A percentile compares a stretch with the other conserved stretches of the same genome.
Evolutionary conservation across 2,797 vertebrate species (phyloP).

Genomic region (Bradypus variegatus): DNA sequence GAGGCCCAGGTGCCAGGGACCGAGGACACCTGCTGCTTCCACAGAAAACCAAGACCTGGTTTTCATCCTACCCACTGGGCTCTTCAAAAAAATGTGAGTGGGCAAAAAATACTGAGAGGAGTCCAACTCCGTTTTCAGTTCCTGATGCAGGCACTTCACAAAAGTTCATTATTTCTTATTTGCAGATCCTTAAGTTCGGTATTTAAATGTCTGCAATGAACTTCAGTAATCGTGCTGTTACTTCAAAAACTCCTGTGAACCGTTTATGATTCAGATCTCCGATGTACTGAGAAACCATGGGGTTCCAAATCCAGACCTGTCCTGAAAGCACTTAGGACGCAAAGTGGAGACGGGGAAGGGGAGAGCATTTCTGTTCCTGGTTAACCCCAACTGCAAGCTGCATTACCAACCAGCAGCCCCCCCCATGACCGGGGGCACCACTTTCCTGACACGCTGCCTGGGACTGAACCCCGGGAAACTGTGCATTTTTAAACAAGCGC

Average conservation of each 20-base stretch:
- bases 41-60: background rate
- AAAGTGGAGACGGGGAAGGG: background rate
- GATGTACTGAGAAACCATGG: background rate
- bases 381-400: background rate
- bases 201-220: no score
- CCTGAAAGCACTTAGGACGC: background rate
- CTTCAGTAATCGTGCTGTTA: background rate
- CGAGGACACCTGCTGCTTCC: background rate
- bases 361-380: background rate
- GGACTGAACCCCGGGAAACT: background rate
- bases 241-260: background rate
- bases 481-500: no score
- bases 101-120: background rate
- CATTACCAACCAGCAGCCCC: background rate
- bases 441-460: background rate
- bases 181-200: background rate
- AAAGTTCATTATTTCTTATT: background rate
- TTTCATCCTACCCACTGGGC: background rate
- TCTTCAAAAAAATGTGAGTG: background rate
- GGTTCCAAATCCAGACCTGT: background rate
- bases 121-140: background rate
- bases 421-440: no score
- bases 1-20: no score
- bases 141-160: background rate
- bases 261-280: background rate